A percentile compares a stretch with the other conserved stretches of the same genome.
These are phyloP conservation scores for Sycophila texana DNA, from an alignment of 2,888 invertebrate species.

Conservation along the genomic window DNA sequence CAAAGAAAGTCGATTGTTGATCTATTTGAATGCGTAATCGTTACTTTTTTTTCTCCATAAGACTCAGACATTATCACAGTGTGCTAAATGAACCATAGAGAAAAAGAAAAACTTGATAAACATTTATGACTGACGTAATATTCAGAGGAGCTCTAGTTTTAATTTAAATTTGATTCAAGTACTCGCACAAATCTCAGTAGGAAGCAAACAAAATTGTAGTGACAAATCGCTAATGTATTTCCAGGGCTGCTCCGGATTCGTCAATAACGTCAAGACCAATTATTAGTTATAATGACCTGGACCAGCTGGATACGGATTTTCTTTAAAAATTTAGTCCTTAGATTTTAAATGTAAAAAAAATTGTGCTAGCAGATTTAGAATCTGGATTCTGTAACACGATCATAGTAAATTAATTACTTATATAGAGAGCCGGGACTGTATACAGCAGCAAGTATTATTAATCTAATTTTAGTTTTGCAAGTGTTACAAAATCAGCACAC, in stretches of 20 bases:
- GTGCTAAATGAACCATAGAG: too few relatives aligned
- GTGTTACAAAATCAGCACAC: conserved; percentile 62
- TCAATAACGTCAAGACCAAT: conserved; percentile 80
- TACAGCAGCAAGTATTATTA: conserved; percentile 2
- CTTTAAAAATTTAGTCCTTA: conserved; percentile 78
- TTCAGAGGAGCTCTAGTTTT: conserved; percentile 56
- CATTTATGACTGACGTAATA: conserved; percentile 44
- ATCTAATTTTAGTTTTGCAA: conserved; percentile 10
- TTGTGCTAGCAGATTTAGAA: conserved; percentile 54
- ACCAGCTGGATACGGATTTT: conserved; percentile 90
- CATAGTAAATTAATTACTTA: conserved; percentile 24
- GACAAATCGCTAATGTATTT: conserved; percentile 61
- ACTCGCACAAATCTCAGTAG: conserved; percentile 33
- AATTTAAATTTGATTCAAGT: conserved; percentile 18
- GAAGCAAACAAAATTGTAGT: conserved; percentile 46
- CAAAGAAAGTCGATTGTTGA: too few relatives aligned
- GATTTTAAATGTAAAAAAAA: conserved; percentile 20
- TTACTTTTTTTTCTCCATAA: too few relatives aligned
- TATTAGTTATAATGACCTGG: conserved; percentile 93
- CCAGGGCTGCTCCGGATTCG: conserved; percentile 73
- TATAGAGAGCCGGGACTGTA: conserved; percentile 31
- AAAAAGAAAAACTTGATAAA: not conserved
- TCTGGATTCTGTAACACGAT: conserved; percentile 53
- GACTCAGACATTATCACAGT: too few relatives aligned
- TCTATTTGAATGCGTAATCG: too few relatives aligned